Conservation (phyloP, 2,113 vertebrate genomes). For the Xiphophorus hellerii region DNA sequence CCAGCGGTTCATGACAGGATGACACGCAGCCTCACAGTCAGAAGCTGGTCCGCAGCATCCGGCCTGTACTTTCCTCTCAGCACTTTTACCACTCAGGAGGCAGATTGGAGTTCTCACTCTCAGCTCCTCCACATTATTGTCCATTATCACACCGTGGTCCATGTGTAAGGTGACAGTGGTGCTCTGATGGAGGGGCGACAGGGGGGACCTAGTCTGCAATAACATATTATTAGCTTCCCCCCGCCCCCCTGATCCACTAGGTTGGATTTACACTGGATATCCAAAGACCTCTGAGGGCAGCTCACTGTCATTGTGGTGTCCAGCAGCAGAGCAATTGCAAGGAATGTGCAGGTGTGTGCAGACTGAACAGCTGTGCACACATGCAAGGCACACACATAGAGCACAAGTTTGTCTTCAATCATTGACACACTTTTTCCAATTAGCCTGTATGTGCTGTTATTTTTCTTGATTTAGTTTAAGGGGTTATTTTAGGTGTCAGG, state of each 20-base stretch:
- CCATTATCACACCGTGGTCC: constrained; percentile 79
- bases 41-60: constrained; percentile 45
- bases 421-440: constrained; percentile 64
- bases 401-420: constrained; percentile 46
- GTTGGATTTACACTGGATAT: constrained; percentile 84
- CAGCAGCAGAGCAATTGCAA: constrained; percentile 64
- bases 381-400: constrained; percentile 28
- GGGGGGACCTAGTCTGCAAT: constrained; percentile 80
- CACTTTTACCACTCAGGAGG: constrained; percentile 75
- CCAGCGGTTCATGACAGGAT: constrained; percentile 47
- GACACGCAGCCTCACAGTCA: constrained; percentile 47
- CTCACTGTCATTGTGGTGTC: constrained; percentile 70
- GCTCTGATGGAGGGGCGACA: constrained; percentile 80
- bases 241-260: constrained; percentile 74
- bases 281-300: constrained; percentile 80
- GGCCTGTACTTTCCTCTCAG: constrained; percentile 56
- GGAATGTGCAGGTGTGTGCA: constrained; percentile 51
- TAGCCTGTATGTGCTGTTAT: constrained; percentile 50
- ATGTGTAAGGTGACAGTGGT: constrained; percentile 79
- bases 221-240: constrained; percentile 85
- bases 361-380: constrained; percentile 39
- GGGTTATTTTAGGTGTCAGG: constrained; percentile 38
- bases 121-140: constrained; percentile 80
- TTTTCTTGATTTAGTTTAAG: constrained; percentile 41
- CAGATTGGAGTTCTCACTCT: constrained; percentile 79